These are phyloP conservation scores for Bungarus multicinctus DNA, from an alignment of 2,113 vertebrate species.

Conservation along the genomic window DNA sequence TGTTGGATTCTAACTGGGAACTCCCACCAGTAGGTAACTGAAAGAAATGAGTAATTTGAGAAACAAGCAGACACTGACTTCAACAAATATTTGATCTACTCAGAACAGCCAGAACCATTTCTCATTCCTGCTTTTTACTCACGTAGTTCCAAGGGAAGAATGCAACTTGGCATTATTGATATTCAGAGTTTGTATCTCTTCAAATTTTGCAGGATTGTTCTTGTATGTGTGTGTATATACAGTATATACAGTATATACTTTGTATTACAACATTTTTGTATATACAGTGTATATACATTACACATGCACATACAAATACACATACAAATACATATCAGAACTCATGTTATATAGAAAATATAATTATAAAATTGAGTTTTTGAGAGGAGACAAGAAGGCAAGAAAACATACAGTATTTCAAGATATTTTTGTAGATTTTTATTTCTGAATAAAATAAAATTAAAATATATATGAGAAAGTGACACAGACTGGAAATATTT, in stretches of 20 bases:
- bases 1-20: constrained; percentile 24
- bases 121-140: not conserved
- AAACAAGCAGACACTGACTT: not conserved
- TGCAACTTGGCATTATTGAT: not conserved
- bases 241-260: not conserved
- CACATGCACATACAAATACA: not conserved
- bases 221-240: not conserved
- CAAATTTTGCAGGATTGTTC: no score
- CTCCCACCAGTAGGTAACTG: constrained; percentile 47
- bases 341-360: not conserved
- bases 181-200: not conserved
- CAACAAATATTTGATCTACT: not conserved
- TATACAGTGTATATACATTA: not conserved
- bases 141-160: not conserved
- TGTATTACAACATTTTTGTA: no score
- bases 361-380: not conserved
- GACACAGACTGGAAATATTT: not conserved
- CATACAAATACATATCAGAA: not conserved
- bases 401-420: not conserved
- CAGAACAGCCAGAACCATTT: not conserved
- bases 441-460: not conserved
- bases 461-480: not conserved
- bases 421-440: not conserved
- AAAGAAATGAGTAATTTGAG: constrained; percentile 40
- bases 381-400: not conserved